phyloP scores from a whole-genome alignment of 2,888 invertebrate genomes.

The Tupiocoris notatus region DNA sequence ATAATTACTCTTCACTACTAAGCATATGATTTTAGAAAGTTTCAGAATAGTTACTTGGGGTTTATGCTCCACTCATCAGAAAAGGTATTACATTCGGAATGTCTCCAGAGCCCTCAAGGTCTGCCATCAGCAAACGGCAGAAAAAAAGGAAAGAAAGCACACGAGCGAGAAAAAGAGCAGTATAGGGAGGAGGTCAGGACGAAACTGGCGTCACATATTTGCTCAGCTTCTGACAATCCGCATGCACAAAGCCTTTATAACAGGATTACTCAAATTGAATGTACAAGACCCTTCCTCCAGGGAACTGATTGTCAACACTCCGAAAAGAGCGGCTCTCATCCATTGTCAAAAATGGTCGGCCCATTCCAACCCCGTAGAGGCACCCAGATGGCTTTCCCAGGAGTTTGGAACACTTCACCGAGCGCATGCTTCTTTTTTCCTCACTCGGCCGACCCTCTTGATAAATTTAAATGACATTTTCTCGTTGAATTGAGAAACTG shows the following conservation, averaged over 20 bases:
- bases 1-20: too few relatives aligned
- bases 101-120: too few relatives aligned
- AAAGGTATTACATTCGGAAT: too few relatives aligned
- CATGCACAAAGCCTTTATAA: constrained; percentile 40
- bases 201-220: constrained; percentile 29
- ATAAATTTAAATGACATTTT: constrained; percentile 1
- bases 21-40: too few relatives aligned
- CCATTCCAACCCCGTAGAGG: background rate
- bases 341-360: constrained; percentile 31
- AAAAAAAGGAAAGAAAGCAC: background rate
- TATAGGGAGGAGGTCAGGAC: constrained; percentile 1
- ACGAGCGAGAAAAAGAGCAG: background rate
- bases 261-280: constrained; percentile 42
- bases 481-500: too few relatives aligned
- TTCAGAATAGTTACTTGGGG: too few relatives aligned
- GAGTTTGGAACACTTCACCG: constrained; percentile 23
- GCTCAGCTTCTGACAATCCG: constrained; percentile 40
- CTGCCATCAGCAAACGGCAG: too few relatives aligned
- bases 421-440: background rate
- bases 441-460: background rate
- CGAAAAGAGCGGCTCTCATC: constrained; percentile 15
- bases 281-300: constrained; percentile 35
- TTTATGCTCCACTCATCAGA: too few relatives aligned
- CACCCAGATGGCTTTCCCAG: constrained; percentile 37
- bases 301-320: constrained; percentile 38